A percentile compares a stretch with the other conserved stretches of the same genome.
phyloP scores from a whole-genome alignment of 2,113 vertebrate species.

The Salvelinus alpinus region DNA sequence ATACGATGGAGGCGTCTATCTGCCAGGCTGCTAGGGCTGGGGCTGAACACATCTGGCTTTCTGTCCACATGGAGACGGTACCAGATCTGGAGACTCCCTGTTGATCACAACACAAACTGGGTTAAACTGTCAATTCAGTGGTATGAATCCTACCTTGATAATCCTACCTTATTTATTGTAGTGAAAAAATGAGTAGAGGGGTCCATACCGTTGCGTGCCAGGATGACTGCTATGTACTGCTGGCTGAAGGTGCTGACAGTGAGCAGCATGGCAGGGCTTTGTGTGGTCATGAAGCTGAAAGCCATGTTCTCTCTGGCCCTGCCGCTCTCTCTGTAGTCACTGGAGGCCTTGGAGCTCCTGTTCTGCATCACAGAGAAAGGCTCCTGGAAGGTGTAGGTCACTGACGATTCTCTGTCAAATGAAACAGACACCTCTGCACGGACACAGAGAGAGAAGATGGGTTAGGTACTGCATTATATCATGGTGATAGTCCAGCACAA shows the following conservation, averaged over 20 bases:
- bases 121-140: too few relatives aligned
- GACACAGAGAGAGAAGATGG: neutral
- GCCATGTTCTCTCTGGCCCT: slow-evolving; percentile 84
- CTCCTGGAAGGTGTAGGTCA: slow-evolving; percentile 93
- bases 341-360: slow-evolving; percentile 78
- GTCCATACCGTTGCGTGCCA: slow-evolving; percentile 85
- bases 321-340: slow-evolving; percentile 78
- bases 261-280: slow-evolving; percentile 86
- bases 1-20: slow-evolving; percentile 85
- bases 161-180: neutral
- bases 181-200: neutral
- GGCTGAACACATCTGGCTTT: slow-evolving; percentile 81
- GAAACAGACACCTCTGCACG: slow-evolving; percentile 90
- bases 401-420: slow-evolving; percentile 86
- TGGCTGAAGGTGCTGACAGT: slow-evolving; percentile 86
- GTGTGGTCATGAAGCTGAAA: slow-evolving; percentile 87
- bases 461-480: too few relatives aligned
- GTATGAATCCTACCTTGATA: neutral
- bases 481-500: too few relatives aligned
- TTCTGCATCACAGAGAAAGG: slow-evolving; percentile 94
- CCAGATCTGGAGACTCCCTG: slow-evolving; percentile 94
- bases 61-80: slow-evolving; percentile 83
- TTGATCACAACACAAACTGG: neutral
- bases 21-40: slow-evolving; percentile 81
- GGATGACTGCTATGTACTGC: slow-evolving; percentile 86